These are phyloP conservation scores for Poeciliopsis gracilis DNA, from an alignment of 2,797 vertebrate genomes.

Conservation along the genomic window DNA sequence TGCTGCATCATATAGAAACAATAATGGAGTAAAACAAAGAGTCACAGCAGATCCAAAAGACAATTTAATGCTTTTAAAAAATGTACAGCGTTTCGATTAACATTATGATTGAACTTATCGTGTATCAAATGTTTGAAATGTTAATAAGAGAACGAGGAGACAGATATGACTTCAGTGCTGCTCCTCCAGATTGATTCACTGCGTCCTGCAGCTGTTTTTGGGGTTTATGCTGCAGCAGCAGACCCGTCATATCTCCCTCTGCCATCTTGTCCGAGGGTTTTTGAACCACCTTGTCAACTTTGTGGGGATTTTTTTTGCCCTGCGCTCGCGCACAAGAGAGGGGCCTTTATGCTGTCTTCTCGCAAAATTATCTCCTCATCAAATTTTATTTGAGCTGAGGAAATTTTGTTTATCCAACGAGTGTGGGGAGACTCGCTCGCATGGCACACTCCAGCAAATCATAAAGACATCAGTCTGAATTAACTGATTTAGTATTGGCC, in stretches of 20 bases:
- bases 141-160: not conserved
- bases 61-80: not conserved
- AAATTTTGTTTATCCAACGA: conserved; percentile 71
- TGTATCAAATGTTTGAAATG: not conserved
- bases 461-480: conserved; percentile 71
- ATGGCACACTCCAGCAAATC: conserved; percentile 62
- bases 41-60: not conserved
- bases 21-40: not conserved
- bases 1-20: not conserved
- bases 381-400: conserved; percentile 76
- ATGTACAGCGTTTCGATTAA: not conserved
- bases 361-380: conserved; percentile 80
- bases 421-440: conserved; percentile 51
- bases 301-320: not conserved
- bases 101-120: not conserved
- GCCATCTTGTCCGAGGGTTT: conserved; percentile 55
- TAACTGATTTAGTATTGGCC: conserved; percentile 58
- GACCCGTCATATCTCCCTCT: conserved; percentile 45
- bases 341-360: conserved; percentile 67
- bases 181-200: not conserved
- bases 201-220: not conserved
- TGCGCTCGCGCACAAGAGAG: conserved; percentile 58
- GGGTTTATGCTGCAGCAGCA: conserved; percentile 26
- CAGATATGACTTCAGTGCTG: not conserved
- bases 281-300: conserved; percentile 40